Base-by-base conservation (phyloP, 2,797 vertebrate species). In the Helostoma temminkii region DNA sequence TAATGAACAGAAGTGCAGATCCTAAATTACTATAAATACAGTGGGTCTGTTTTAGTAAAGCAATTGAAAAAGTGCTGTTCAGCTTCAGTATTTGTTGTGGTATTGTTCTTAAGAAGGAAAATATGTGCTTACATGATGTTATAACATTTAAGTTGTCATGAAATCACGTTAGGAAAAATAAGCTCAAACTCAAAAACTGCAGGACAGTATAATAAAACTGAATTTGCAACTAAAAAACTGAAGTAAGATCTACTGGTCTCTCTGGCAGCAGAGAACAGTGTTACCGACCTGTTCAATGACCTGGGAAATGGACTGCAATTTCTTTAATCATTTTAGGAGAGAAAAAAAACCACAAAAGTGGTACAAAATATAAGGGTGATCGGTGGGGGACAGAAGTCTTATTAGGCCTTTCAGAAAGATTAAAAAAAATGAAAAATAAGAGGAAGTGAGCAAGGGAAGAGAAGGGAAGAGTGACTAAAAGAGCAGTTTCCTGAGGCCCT, bases 401-500 rank as follows among this genome's bases (percentile, higher is more conserved):
- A 63, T 68, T 32, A 79, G 66, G 50, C 48, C 58, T 82, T 73
- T 79, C 30, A 52, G 45, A 61, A 59, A 43, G 24, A 26, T 19
- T 10, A 41, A 45, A 43, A 32, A 15, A 71, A 60, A 36, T 24
- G n/a, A n/a, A n/a, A n/a, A n/a, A n/a, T 48, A 53, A 36, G n/a
- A 67, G 36, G 9, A 22, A 53, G 30, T 3, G 53, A 70, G 54
- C 2, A 5, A 60, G 46, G 25, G 30, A 71, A 56, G 26, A 72
- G 61, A 76, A 41, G 39, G 62, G 60, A 65, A 66, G 71, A 61
- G 75, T 56, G 62, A 79, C 72, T 75, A 90, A 89, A 91, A 88
- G 81, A 88, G 83, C 84, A 85, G 83, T 81, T 83, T 87, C 84
- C 90, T 71, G 62, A 78, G 84, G 80, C 39, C 80, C 86, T 65